These are phyloP conservation scores for Cyclina sinensis DNA, from an alignment of 1,140 invertebrate genomes.

Conservation along the genomic window DNA sequence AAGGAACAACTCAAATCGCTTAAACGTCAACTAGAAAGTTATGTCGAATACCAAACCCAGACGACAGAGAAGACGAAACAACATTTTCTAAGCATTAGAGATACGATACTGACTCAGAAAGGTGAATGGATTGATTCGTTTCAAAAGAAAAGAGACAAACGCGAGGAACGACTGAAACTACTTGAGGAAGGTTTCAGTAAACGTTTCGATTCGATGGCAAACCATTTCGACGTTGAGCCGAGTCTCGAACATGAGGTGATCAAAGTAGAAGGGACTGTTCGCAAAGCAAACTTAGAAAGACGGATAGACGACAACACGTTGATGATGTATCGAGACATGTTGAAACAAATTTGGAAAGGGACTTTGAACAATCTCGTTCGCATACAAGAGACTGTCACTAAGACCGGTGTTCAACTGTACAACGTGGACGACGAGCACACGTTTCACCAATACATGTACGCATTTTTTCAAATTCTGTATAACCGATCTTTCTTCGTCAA, in stretches of 20 bases:
- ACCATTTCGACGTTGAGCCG: background rate
- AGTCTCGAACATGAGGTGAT: background rate
- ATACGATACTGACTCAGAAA: background rate
- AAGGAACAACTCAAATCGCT: background rate
- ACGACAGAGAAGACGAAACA: slow-evolving; percentile 8
- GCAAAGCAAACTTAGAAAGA: background rate
- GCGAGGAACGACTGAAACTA: background rate
- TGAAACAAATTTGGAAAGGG: background rate
- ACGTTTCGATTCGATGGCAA: background rate
- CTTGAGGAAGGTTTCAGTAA: slow-evolving; percentile 5
- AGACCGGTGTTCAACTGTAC: background rate
- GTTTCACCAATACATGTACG: background rate
- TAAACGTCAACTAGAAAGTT: slow-evolving; percentile 12
- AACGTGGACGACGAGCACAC: background rate
- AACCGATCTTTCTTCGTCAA: background rate
- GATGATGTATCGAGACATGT: background rate
- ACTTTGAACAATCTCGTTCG: background rate
- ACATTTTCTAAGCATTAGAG: slow-evolving; percentile 7
- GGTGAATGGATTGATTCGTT: background rate
- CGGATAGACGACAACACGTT: background rate
- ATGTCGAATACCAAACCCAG: background rate
- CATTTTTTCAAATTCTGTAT: background rate
- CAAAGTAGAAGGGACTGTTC: background rate
- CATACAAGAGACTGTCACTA: background rate
- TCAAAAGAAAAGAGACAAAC: slow-evolving; percentile 2